phyloP scores from a whole-genome alignment of 2,113 vertebrate species.

The Panurus biarmicus region DNA sequence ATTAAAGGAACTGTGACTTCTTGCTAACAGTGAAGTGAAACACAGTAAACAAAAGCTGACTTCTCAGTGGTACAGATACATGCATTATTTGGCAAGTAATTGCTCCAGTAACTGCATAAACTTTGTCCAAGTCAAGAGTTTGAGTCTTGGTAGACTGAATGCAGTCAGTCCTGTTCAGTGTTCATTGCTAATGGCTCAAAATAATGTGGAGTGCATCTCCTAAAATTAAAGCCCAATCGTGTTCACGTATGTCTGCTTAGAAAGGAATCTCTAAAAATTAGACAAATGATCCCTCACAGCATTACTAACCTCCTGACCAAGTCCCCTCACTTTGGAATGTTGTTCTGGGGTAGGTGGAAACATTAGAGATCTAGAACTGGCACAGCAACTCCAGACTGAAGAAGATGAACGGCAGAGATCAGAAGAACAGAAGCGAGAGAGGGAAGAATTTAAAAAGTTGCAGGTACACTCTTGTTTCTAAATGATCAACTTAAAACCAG shows the following conservation, averaged over 20 bases:
- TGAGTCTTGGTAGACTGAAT: not conserved
- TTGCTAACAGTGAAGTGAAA: not conserved
- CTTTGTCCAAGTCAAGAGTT: not conserved
- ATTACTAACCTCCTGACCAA: not conserved
- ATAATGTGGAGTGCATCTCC: not conserved
- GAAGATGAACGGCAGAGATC: constrained; percentile 72
- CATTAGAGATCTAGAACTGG: constrained; percentile 73
- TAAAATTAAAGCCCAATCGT: not conserved
- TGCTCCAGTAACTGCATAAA: not conserved
- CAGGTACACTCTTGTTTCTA: constrained; percentile 72
- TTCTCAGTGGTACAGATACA: not conserved
- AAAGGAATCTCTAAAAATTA: not conserved
- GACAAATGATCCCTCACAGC: not conserved
- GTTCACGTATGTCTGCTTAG: not conserved
- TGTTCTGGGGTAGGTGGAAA: constrained; percentile 11
- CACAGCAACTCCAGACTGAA: constrained; percentile 79
- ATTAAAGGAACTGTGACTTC: not conserved
- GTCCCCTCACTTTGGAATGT: not conserved
- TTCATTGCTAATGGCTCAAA: not conserved
- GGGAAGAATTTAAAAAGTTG: constrained; percentile 82
- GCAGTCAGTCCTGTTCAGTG: not conserved
- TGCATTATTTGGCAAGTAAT: not conserved
- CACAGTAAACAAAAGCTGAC: not conserved
- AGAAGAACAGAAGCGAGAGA: constrained; percentile 72
- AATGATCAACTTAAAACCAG: not conserved